These are phyloP conservation scores for Thunnus maccoyii DNA, from an alignment of 2,113 vertebrate species.

Conservation along the genomic window DNA sequence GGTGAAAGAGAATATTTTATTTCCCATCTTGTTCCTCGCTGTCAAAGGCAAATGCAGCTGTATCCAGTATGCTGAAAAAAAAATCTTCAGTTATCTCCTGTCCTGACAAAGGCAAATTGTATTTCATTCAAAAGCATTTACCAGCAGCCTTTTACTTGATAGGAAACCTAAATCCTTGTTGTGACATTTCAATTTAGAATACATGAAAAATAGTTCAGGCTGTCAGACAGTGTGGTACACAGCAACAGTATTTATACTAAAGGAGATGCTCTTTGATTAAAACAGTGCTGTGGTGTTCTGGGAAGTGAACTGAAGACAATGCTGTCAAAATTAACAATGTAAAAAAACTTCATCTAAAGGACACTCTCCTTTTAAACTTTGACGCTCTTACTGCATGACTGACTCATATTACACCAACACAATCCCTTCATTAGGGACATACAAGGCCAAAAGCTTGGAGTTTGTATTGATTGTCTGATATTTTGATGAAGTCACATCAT, in stretches of 20 bases:
- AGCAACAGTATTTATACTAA: background rate
- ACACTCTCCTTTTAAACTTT: background rate
- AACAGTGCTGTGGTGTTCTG: constrained; percentile 6
- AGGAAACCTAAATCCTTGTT: constrained; percentile 33
- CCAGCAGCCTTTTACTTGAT: constrained; percentile 15
- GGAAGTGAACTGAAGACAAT: constrained; percentile 18
- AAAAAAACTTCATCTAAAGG: background rate
- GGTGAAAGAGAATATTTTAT: constrained; percentile 1
- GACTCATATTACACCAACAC: background rate
- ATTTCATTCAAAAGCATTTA: constrained; percentile 25
- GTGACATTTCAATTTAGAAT: constrained; percentile 60
- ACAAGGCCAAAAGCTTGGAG: background rate
- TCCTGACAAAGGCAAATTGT: constrained; percentile 17
- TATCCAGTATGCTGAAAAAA: background rate
- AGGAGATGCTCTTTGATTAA: constrained; percentile 38
- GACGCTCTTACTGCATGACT: constrained; percentile 2
- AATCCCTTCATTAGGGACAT: constrained; percentile 16
- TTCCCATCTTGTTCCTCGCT: background rate
- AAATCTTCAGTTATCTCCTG: background rate
- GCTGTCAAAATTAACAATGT: constrained; percentile 17
- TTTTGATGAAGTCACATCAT: background rate
- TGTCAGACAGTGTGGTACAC: background rate
- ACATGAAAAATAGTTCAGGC: constrained; percentile 1
- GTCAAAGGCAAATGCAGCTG: background rate
- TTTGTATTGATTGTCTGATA: background rate